Evolutionary conservation across 2,797 vertebrate species (phyloP).

Genomic region (Sebastes nivosus): DNA sequence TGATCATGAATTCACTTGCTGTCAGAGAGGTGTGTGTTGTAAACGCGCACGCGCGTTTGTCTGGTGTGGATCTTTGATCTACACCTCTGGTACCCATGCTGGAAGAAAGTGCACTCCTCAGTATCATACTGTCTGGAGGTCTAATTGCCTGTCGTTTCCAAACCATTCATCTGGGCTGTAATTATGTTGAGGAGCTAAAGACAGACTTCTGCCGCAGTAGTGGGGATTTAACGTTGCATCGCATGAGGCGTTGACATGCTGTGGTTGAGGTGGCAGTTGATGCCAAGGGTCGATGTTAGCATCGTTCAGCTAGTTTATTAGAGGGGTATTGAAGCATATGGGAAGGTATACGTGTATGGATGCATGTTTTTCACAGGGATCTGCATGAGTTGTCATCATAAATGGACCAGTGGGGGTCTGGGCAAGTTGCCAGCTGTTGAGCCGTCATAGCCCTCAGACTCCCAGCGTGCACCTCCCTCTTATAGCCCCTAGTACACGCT

Average conservation of each 20-base stretch:
- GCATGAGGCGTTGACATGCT: conserved; percentile 32
- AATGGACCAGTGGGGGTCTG: conserved; percentile 4
- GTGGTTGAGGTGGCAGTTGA: conserved; percentile 28
- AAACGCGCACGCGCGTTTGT: conserved; percentile 40
- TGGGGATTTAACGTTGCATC: conserved; percentile 31
- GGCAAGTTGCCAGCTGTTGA: conserved; percentile 33
- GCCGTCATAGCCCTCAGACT: conserved; percentile 8
- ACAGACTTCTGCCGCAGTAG: conserved; percentile 57
- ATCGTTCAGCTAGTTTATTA: conserved; percentile 7
- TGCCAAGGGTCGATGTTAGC: conserved; percentile 2
- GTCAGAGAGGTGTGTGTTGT: conserved; percentile 18
- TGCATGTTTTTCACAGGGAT: neutral
- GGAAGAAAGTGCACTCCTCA: conserved; percentile 56
- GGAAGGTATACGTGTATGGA: neutral
- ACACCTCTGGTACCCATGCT: conserved; percentile 30
- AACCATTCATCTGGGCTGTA: conserved; percentile 73
- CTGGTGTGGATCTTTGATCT: conserved; percentile 63
- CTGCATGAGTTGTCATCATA: conserved; percentile 17
- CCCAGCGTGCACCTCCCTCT: conserved; percentile 18
- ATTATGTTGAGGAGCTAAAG: conserved; percentile 74
- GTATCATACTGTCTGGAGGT: conserved; percentile 64
- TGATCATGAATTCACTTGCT: conserved; percentile 40
- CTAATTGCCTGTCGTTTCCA: conserved; percentile 79
- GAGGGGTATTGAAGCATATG: neutral
- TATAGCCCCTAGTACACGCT: conserved; percentile 3